Percentiles rank a stretch among this genome's conserved stretches.
phyloP scores from a whole-genome alignment of 2,113 vertebrate species.

The Rhinopithecus roxellana region DNA sequence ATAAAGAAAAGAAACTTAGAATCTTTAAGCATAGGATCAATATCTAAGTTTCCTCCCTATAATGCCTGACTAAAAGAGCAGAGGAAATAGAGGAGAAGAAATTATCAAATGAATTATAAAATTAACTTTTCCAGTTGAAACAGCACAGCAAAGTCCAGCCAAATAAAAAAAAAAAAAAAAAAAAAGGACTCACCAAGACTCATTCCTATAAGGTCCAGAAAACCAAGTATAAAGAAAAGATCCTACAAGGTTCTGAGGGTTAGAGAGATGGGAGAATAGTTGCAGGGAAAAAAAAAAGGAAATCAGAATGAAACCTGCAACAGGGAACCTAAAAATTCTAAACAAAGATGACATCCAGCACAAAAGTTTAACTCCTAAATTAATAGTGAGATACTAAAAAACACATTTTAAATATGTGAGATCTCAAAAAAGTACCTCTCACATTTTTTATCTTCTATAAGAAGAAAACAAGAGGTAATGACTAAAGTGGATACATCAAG shows the following conservation, averaged over 20 bases:
- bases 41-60: neutral
- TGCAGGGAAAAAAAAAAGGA: neutral
- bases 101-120: slow-evolving; percentile 1
- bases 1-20: neutral
- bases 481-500: neutral
- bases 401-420: neutral
- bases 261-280: neutral
- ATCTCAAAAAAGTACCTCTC: neutral
- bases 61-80: neutral
- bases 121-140: neutral
- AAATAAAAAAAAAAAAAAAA: neutral
- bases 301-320: neutral
- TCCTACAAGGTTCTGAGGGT: neutral
- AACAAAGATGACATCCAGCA: neutral
- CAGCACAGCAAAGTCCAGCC: neutral
- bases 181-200: neutral
- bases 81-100: neutral
- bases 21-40: neutral
- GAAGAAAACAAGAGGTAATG: neutral
- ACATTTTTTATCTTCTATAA: neutral
- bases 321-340: neutral
- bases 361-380: neutral
- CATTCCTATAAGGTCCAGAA: neutral
- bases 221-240: neutral
- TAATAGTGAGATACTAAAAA: neutral